Evolutionary conservation across 2,888 invertebrate genomes (phyloP).

Genomic region (Drosophila gaucha): DNA sequence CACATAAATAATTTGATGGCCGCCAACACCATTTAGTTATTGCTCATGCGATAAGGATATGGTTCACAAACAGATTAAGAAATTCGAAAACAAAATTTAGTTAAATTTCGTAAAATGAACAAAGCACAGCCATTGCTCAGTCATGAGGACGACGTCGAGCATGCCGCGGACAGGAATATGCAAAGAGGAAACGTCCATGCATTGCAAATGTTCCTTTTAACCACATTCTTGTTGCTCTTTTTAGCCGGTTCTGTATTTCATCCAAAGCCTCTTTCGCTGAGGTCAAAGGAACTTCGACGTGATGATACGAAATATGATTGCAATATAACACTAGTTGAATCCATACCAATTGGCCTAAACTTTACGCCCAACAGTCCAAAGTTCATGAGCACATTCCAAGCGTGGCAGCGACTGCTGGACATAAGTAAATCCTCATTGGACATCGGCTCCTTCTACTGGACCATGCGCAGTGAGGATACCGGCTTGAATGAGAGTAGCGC

Average conservation of each 20-base stretch:
- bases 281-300: slow-evolving; percentile 1
- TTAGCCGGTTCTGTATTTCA: slow-evolving; percentile 54
- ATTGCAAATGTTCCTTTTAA: slow-evolving; percentile 58
- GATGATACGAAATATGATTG: slow-evolving; percentile 46
- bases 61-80: not conserved
- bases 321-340: slow-evolving; percentile 92
- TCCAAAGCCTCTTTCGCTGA: slow-evolving; percentile 25
- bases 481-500: slow-evolving; percentile 90
- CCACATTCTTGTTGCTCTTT: slow-evolving; percentile 52
- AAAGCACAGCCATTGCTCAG: slow-evolving; percentile 39
- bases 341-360: slow-evolving; percentile 95
- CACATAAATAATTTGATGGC: not conserved
- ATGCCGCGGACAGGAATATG: slow-evolving; percentile 10
- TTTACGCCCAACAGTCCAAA: slow-evolving; percentile 87
- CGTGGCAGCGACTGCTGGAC: slow-evolving; percentile 92
- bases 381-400: slow-evolving; percentile 90
- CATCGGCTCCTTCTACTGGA: slow-evolving; percentile 98
- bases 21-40: not conserved
- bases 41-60: slow-evolving; percentile 12
- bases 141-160: slow-evolving; percentile 46
- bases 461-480: slow-evolving; percentile 92
- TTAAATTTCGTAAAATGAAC: slow-evolving; percentile 36
- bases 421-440: slow-evolving; percentile 92
- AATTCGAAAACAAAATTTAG: not conserved
- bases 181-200: slow-evolving; percentile 46